Evolutionary conservation across 2,888 invertebrate species (phyloP).

Genomic region (Hyppa rectilinea): DNA sequence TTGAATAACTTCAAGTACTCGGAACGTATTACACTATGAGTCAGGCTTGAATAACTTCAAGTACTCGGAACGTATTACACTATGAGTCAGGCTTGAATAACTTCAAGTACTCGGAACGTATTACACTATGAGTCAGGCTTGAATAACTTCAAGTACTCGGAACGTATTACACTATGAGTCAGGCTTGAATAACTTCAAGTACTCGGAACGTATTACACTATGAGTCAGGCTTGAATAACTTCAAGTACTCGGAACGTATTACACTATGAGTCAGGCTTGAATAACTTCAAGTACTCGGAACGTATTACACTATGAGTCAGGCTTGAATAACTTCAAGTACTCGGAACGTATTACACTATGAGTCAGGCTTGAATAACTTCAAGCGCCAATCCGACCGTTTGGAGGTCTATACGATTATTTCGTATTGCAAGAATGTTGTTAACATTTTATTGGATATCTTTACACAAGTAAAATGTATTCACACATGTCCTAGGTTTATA

Average conservation of each 20-base stretch:
- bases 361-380: constrained; percentile 70
- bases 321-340: too few relatives aligned
- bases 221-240: too few relatives aligned
- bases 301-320: constrained; percentile 78
- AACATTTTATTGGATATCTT: constrained; percentile 45
- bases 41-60: too few relatives aligned
- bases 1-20: too few relatives aligned
- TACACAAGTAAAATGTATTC: constrained; percentile 38
- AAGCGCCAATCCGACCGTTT: constrained; percentile 44
- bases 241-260: constrained; percentile 73
- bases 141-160: too few relatives aligned
- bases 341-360: constrained; percentile 77
- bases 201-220: constrained; percentile 75
- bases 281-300: constrained; percentile 71
- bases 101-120: constrained; percentile 71
- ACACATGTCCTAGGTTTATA: constrained; percentile 47
- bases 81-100: too few relatives aligned
- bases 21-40: constrained; percentile 77
- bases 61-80: constrained; percentile 74
- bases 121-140: too few relatives aligned
- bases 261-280: too few relatives aligned
- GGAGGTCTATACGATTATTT: constrained; percentile 48
- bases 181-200: too few relatives aligned
- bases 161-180: constrained; percentile 78
- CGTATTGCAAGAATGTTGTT: constrained; percentile 47